Conservation (phyloP, 1,140 invertebrate genomes). For the Littorina saxatilis region DNA sequence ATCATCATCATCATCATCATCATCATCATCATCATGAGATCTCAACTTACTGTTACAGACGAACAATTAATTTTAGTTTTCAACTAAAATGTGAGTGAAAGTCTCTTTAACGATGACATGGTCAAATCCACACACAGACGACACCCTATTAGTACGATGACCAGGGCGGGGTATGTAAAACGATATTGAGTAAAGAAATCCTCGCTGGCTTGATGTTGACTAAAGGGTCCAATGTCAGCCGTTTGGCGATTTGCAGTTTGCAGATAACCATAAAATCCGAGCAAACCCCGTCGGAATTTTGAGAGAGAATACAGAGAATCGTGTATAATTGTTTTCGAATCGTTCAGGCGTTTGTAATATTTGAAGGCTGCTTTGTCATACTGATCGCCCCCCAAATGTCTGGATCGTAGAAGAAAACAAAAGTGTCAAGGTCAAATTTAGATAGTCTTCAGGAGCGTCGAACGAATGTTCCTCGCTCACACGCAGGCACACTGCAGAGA, state of each 20-base stretch:
- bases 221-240: background rate
- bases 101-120: no score
- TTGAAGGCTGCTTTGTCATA: no score
- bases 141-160: background rate
- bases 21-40: background rate
- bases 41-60: background rate
- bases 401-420: no score
- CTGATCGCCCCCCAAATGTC: no score
- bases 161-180: slow-evolving; percentile 1
- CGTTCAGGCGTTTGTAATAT: no score
- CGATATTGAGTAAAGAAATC: background rate
- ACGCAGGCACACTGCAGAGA: no score
- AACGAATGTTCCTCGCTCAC: no score
- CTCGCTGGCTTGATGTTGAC: slow-evolving; percentile 7
- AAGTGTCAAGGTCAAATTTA: no score
- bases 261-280: slow-evolving; percentile 10
- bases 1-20: background rate
- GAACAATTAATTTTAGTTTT: background rate
- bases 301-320: no score
- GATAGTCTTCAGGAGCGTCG: no score
- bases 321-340: no score
- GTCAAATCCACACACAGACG: no score
- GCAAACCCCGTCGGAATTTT: background rate
- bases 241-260: slow-evolving; percentile 14
- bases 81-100: background rate